Conservation (phyloP, 2,113 vertebrate species). For the Oreochromis spilurus region DNA sequence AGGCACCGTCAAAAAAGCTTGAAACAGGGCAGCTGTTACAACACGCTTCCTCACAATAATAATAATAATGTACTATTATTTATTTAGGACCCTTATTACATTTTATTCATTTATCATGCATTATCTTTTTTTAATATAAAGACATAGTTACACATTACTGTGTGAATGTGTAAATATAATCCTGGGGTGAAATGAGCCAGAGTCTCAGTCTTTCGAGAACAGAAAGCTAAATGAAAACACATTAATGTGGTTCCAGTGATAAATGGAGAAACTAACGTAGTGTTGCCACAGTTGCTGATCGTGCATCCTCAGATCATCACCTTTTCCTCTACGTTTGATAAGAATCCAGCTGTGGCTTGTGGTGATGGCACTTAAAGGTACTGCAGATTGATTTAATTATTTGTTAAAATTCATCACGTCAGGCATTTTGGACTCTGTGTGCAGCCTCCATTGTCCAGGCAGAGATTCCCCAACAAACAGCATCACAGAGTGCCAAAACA, state of each 20-base stretch:
- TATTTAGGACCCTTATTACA: background rate
- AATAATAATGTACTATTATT: background rate
- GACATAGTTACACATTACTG: background rate
- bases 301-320: background rate
- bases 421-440: conserved; percentile 18
- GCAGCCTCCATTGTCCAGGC: conserved; percentile 30
- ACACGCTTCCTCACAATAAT: background rate
- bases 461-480: conserved; percentile 48
- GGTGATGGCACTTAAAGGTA: background rate
- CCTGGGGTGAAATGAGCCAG: background rate
- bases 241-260: background rate
- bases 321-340: background rate
- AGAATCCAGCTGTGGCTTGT: background rate
- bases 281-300: background rate
- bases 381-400: conserved; percentile 6
- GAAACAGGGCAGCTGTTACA: background rate
- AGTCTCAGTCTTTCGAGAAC: background rate
- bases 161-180: background rate
- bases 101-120: background rate
- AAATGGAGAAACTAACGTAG: background rate
- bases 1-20: background rate
- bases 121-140: background rate
- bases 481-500: conserved; percentile 38
- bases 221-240: background rate
- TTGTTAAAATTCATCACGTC: conserved; percentile 18